Conservation (phyloP, 2,797 vertebrate species). For the Melopsittacus undulatus region DNA sequence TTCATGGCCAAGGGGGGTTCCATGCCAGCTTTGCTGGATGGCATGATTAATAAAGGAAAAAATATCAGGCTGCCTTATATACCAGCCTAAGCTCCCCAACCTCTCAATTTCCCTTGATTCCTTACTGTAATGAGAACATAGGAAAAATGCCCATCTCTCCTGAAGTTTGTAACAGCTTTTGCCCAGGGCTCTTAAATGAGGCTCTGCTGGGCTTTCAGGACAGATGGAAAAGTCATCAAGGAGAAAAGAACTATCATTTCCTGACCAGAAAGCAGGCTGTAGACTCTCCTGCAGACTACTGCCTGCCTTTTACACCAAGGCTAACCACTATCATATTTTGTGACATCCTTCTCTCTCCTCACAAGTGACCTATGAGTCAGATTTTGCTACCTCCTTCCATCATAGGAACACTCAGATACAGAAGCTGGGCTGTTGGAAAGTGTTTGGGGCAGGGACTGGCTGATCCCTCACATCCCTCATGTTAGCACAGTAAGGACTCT, state of each 20-base stretch:
- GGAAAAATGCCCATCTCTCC: conserved; percentile 1
- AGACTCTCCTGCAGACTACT: neutral
- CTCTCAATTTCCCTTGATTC: neutral
- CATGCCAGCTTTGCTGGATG: neutral
- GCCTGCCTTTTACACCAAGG: neutral
- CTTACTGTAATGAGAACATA: neutral
- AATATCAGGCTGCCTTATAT: neutral
- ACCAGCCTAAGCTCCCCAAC: neutral
- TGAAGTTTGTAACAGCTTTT: conserved; percentile 1
- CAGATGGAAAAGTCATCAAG: conserved; percentile 15
- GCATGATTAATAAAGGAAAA: neutral
- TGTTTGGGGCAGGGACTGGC: neutral
- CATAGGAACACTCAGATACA: neutral
- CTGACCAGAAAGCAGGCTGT: neutral
- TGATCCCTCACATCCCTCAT: neutral
- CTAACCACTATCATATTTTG: neutral
- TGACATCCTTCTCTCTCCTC: neutral
- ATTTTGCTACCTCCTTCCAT: neutral
- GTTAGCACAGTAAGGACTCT: neutral
- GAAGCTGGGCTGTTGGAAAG: neutral
- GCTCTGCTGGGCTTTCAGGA: conserved; percentile 1
- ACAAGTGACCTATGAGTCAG: neutral
- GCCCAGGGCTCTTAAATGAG: conserved; percentile 10
- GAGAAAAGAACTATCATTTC: conserved; percentile 26
- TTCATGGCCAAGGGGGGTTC: neutral